phyloP scores from a whole-genome alignment of 2,797 vertebrate genomes.

The Poeciliopsis paucimaculata region DNA sequence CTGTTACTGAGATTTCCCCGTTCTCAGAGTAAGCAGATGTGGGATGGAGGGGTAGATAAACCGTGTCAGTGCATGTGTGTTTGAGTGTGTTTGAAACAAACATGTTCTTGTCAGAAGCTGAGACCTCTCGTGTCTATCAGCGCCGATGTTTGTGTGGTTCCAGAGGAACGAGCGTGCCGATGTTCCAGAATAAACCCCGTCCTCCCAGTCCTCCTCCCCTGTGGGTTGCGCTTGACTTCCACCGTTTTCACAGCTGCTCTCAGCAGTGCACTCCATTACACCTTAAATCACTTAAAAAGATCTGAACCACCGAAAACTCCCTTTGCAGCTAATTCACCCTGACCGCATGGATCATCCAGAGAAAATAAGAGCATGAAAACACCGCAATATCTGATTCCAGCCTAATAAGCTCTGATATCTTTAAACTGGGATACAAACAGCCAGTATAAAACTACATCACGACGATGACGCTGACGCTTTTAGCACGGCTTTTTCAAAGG shows the following conservation, averaged over 20 bases:
- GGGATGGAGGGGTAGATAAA: neutral
- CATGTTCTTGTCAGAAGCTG: slow-evolving; percentile 21
- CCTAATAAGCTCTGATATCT: slow-evolving; percentile 45
- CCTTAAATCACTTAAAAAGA: slow-evolving; percentile 82
- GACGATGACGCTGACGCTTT: slow-evolving; percentile 30
- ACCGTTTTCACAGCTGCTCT: slow-evolving; percentile 80
- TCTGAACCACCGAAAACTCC: slow-evolving; percentile 77
- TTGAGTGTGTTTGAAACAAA: neutral
- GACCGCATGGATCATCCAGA: slow-evolving; percentile 67
- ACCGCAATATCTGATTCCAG: slow-evolving; percentile 54
- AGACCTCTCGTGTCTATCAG: slow-evolving; percentile 36
- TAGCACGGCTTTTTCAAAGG: slow-evolving; percentile 15
- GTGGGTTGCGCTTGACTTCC: slow-evolving; percentile 78
- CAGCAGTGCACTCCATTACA: slow-evolving; percentile 80
- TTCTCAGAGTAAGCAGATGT: neutral
- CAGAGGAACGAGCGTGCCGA: slow-evolving; percentile 37
- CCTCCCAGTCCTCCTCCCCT: slow-evolving; percentile 64
- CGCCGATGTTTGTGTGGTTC: slow-evolving; percentile 62
- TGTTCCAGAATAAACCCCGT: slow-evolving; percentile 54
- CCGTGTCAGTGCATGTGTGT: neutral
- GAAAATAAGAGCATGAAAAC: slow-evolving; percentile 60
- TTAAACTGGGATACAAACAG: slow-evolving; percentile 39
- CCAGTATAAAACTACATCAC: slow-evolving; percentile 41
- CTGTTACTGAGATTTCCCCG: neutral
- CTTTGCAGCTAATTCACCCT: slow-evolving; percentile 74